Base-by-base conservation (phyloP, 2,113 vertebrate genomes). In the Cebus imitator region DNA sequence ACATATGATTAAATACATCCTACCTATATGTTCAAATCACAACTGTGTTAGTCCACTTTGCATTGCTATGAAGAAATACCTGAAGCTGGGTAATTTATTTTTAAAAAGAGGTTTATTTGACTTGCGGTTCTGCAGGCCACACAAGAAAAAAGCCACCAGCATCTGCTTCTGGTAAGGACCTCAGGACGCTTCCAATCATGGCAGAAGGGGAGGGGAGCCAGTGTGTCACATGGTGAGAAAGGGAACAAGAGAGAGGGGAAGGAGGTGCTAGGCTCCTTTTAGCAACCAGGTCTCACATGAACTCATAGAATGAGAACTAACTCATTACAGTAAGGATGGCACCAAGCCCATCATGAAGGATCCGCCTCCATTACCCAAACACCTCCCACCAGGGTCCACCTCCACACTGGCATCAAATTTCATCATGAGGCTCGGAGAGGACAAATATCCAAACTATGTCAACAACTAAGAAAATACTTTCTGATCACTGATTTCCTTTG, bases 1-100 rank as follows among this genome's bases (percentile, higher is more conserved):
- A 6, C 5, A 37, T 58, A 23, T 50, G 5, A 86, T 61, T 78
- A 94, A 94, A 83, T 55, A 78, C 25, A n/a, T 72, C 40, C 5
- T 92, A 18, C 23, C 40, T 68, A 17, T 68, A n/a, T 90, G 85
- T 96, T 90, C 37, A 92, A 95, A 58, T 93, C 48, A 96, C 16
- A 95, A 48, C n/a, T 79, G 48, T 91, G 18, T 48, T 21, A 73
- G 70, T 37, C 70, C 70, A 40, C n/a, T 73, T 73, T 37, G n/a
- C 70, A 40, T 40, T 21, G 37, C 37, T 37, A 9, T 73, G 37
- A 73, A 73, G n/a, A 18, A 18, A 66, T 66, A 66, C 27, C 64
- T 66, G 64, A 66, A 13, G 30, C 30, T 32, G 30, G 64, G 64
- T 66, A 66, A 66, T 66, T 32, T 66, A 66, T 66, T 58, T 25